Base-by-base conservation (phyloP, 2,797 vertebrate genomes). In the Crotalus adamanteus region DNA sequence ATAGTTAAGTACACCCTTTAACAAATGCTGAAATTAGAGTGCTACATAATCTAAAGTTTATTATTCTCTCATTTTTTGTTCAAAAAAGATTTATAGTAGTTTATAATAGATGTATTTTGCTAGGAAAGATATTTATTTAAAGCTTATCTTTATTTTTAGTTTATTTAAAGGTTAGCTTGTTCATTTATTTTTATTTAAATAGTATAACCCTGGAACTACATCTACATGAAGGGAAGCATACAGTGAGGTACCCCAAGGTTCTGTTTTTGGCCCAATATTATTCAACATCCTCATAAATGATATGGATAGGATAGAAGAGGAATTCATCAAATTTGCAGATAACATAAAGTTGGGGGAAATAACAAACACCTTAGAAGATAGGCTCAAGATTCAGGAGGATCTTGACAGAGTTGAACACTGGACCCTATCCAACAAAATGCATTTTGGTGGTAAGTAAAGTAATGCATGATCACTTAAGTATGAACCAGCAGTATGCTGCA, bases 1-100 rank as follows among this genome's bases (percentile, higher is more conserved):
- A 47, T 86, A 53, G 87, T 90, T 92, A 93, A 91, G 69, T 87
- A 20, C 63, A 20, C 90, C 94, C 8, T 78, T 93, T 88, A 94
- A 87, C 73, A 87, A 57, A 63, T 91, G 60, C 20, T 93, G 78
- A 93, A 94, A 94, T 8, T 78, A 87, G 69, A 26, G 28, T 37
- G 47, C 31, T 78, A 55, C 11, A 90, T 94, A 94, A 91, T 91
- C 83, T 5, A 9, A 63, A 31, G 6, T 5, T 26, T 31, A 94
- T 92, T 89, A 42, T 60, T 20, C 51, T 63, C 47, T 85, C 51
- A 28, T 14, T 92, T 92, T 85, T 22, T 91, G 59, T 78, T 83
- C 92, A 89, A 3, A 37, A n/a, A 56, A 31, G 63, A 89, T 91
- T 86, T 86, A 61, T 13, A 69, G 5, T 92, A 73, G 69, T 63